Evolutionary conservation across 2,113 vertebrate genomes (phyloP), one percentile per base, ranked within the genome.

Genomic region (Lucifuga dentata): DNA sequence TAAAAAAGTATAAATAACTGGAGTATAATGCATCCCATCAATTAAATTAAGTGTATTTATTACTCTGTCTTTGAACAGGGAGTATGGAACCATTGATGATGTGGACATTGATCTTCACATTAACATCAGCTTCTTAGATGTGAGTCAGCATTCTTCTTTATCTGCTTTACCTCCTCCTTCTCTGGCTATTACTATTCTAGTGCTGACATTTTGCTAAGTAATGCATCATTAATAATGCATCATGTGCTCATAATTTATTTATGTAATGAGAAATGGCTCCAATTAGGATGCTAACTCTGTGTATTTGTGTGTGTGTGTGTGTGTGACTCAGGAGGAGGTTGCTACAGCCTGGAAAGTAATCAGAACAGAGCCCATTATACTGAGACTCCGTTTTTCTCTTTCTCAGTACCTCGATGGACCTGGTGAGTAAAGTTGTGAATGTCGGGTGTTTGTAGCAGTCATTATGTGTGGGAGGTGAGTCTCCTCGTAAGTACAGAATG

Each of bases 381-480:
- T 99, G 72, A 94, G 98, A 85, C 92, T 99, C 52, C 94, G 97
- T 71, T 99, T 99, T 92, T 99, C 97, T 81, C 95, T 99, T 59
- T 99, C 98, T 51, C 98, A 99, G 88, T 99, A 99, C 86, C 95
- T 99, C 59, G 98, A 99, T 94, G 98, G 98, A 91, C 98, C 98
- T 5, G 98, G 97, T 99, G 90, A 96, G 95, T 76, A 65, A 67
- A 80, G 70, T 58, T 83, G 58, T 83, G 80, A 66, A 60, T 76
- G 75, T 80, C 67, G 60, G 3, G 26, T 29, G 76, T 84, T 72
- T 79, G 66, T 76, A 72, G 55, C 38, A 77, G 77, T 85, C 76
- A 71, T 45, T 74, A 78, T 81, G 64, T 56, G 64, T 81, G 39
- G 78, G 80, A 83, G 80, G 78, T 78, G 80, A 88, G 76, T 45